These are phyloP conservation scores for Semotilus atromaculatus DNA, from an alignment of 2,797 vertebrate genomes.

Conservation along the genomic window DNA sequence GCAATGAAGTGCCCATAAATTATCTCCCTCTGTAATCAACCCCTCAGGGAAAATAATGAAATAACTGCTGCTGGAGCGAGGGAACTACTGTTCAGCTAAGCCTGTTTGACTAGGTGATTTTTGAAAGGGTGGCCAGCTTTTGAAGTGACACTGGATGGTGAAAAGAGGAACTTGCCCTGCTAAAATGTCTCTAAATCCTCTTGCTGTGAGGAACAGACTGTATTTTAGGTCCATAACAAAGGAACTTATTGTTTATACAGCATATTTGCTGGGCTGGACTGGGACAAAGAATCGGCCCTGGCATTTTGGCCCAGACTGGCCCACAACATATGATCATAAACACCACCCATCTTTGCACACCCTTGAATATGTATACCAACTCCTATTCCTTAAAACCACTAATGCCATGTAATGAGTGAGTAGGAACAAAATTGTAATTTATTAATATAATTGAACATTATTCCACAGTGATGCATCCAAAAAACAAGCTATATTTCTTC, in stretches of 20 bases:
- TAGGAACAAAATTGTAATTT: too few relatives aligned
- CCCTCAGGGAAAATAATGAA: conserved; percentile 76
- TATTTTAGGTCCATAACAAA: conserved; percentile 60
- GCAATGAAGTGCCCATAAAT: conserved; percentile 80
- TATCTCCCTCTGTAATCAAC: conserved; percentile 78
- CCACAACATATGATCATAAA: too few relatives aligned
- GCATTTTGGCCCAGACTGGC: too few relatives aligned
- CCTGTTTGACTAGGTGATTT: conserved; percentile 55
- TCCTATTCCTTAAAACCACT: too few relatives aligned
- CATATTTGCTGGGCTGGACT: conserved; percentile 37
- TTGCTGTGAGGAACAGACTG: conserved; percentile 69
- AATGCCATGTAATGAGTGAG: too few relatives aligned
- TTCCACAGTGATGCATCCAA: too few relatives aligned
- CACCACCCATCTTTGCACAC: too few relatives aligned
- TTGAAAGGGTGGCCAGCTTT: conserved; percentile 63
- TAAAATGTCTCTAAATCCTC: conserved; percentile 72
- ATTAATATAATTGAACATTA: too few relatives aligned
- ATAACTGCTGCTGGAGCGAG: conserved; percentile 63
- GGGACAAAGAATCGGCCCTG: too few relatives aligned
- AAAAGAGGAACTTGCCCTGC: conserved; percentile 72
- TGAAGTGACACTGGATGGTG: conserved; percentile 71
- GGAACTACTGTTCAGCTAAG: conserved; percentile 42
- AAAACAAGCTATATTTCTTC: too few relatives aligned
- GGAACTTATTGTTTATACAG: conserved; percentile 22
- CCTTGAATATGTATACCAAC: too few relatives aligned